These are phyloP conservation scores for Hexactinellida sp. DNA, from an alignment of 37 sponge, comb jelly and placozoan species.

Conservation along the genomic window DNA sequence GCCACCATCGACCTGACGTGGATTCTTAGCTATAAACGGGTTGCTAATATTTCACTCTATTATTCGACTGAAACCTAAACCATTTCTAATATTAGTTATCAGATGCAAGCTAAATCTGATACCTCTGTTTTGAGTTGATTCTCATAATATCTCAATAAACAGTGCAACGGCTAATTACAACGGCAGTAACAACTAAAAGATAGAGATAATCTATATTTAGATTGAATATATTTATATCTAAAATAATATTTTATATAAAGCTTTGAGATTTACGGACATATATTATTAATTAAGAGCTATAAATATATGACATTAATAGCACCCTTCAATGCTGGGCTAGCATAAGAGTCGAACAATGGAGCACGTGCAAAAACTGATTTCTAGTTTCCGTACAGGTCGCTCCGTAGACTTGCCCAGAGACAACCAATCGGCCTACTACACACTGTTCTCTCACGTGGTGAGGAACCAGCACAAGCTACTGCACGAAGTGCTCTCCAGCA, in stretches of 20 bases:
- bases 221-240: too few species aligned
- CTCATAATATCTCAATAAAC: too few species aligned
- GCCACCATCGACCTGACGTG: neutral
- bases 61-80: too few species aligned
- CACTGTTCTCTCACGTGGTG: neutral
- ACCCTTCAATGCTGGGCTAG: neutral
- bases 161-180: too few species aligned
- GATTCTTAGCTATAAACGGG: neutral
- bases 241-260: too few species aligned
- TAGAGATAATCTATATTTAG: too few species aligned
- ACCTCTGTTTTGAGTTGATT: too few species aligned
- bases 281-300: neutral
- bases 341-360: neutral
- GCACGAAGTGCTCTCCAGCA: neutral
- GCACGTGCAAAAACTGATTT: neutral
- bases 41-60: neutral
- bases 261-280: neutral
- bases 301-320: too few species aligned
- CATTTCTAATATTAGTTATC: too few species aligned
- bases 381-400: conserved; percentile 12
- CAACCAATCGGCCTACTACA: neutral
- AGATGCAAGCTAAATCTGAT: too few species aligned
- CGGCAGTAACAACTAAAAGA: too few species aligned
- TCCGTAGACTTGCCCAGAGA: neutral
- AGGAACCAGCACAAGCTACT: neutral